Base-by-base conservation (phyloP, 2,797 vertebrate species). In the Eleutherodactylus coqui region DNA sequence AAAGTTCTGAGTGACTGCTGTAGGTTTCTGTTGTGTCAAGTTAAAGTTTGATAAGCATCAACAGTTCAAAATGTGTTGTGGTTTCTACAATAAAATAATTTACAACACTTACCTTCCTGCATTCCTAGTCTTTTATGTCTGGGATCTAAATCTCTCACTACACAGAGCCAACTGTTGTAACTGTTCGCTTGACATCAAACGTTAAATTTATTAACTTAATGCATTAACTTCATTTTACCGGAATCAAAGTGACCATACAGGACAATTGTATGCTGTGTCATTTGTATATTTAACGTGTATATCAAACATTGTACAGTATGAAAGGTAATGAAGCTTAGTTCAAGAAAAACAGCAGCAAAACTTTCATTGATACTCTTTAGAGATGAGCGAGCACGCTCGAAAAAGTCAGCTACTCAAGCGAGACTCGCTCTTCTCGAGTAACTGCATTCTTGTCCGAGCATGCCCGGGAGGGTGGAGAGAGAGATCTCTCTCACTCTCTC, bases 51-150 rank as follows among this genome's bases (percentile, higher is more conserved):
- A 72, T n/a, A 43, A n/a, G 69, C 24, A 38, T 72, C 21, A 72
- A 24, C 38, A 24, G 21, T 72, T 72, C 10, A 10, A 64, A n/a
- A 24, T 72, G 38, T 72, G 36, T 41, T 70, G 36, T 24, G 36
- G 36, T 70, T 70, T 70, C 36, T 11, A 21, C 24, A 72, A 72
- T 72, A 72, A 72, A 72, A 27, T 43, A 21, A 72, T 43, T 72
- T 72, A 72, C 69, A 13, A 27, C 21, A 72, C 3, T n/a, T 72
- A 72, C 69, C 38, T 72, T 72, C 69, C 69, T 72, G 69, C 38
- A 72, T 72, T 72, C 69, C 38, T 43, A 43, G 69, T 43, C 36
- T 72, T 41, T 70, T 41, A 69, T 70, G 67, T 70, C 67, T 43
- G 69, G 24, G 24, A 72, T 43, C 38, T 13, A 43, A 21, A 43